phyloP scores from a whole-genome alignment of 2,113 vertebrate species.

The Lophius piscatorius region DNA sequence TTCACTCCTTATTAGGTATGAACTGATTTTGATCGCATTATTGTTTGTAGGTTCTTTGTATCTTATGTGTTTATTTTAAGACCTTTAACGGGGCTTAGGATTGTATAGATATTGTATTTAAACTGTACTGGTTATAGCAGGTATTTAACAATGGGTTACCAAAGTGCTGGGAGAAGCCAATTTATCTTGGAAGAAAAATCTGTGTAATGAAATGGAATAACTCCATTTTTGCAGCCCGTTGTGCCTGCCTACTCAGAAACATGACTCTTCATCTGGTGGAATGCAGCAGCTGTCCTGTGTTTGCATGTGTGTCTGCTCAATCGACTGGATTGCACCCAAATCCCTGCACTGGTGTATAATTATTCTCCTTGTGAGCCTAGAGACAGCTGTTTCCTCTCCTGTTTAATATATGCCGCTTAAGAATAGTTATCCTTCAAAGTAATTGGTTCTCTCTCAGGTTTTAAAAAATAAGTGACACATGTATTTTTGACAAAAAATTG shows the following conservation, averaged over 20 bases:
- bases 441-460: constrained; percentile 31
- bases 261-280: constrained; percentile 27
- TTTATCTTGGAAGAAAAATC: constrained; percentile 12
- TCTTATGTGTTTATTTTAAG: not conserved
- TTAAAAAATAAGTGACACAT: constrained; percentile 11
- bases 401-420: constrained; percentile 54
- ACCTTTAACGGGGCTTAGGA: too few relatives aligned
- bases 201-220: constrained; percentile 16
- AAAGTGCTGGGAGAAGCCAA: not conserved
- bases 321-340: constrained; percentile 22
- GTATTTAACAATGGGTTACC: not conserved
- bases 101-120: not conserved
- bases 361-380: constrained; percentile 62
- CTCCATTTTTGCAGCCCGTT: constrained; percentile 13
- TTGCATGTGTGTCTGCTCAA: constrained; percentile 10
- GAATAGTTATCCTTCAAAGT: constrained; percentile 40
- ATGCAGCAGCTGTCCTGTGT: constrained; percentile 40
- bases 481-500: constrained; percentile 1
- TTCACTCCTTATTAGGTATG: constrained; percentile 43
- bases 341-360: constrained; percentile 55
- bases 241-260: constrained; percentile 28
- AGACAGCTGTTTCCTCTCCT: constrained; percentile 69
- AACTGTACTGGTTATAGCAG: not conserved
- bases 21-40: constrained; percentile 14
- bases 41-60: not conserved